Base-by-base conservation (phyloP, 2,888 invertebrate genomes). In the Ariolimax columbianus region DNA sequence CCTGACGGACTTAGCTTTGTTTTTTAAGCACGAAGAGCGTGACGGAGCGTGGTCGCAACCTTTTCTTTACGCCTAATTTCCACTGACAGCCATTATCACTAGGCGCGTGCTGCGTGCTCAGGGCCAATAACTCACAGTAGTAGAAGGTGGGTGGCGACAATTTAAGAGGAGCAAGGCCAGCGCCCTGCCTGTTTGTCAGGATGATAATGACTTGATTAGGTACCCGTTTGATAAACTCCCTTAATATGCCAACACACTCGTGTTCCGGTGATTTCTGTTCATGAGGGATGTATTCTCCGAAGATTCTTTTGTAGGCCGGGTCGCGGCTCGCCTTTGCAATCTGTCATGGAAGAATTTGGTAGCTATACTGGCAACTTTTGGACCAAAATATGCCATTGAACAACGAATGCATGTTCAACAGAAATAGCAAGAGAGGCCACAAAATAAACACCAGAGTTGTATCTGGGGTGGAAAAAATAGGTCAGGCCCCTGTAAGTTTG, bases 161-260 rank as follows among this genome's bases (percentile, higher is more conserved):
- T 38, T 73, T 51, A 47, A 72, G 55, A 47, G 83, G 47, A 7
- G 47, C 66, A n/a, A 43, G 40, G 33, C 51, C 63, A 14, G 11
- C 33, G 82, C 40, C 1, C 19, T 23, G 73, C 26, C 30, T 82
- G 82, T 82, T 82, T 75, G 72, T 77, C 77, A 43, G 26, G 40
- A 47, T 14, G 83, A 66, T 83, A 83, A 83, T 77, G 77, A 66
- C 77, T 66, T 83, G 83, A 83, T 83, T 83, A 83, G 77, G 72
- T 72, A 17, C 33, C 38, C 14, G 81, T 72, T 81, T 81, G 36
- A 72, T 72, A 70, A 72, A 81, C 70, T 72, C 55, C 55, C 68
- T 80, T 81, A 70, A 70, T 55, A 51, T 40, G 81, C 81, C 47
- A 55, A 47, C 70, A 33, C 51, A 36, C 51, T 11, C 33, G 38